phyloP scores from a whole-genome alignment of 2,113 vertebrate species.

The Ageneiosus marmoratus region DNA sequence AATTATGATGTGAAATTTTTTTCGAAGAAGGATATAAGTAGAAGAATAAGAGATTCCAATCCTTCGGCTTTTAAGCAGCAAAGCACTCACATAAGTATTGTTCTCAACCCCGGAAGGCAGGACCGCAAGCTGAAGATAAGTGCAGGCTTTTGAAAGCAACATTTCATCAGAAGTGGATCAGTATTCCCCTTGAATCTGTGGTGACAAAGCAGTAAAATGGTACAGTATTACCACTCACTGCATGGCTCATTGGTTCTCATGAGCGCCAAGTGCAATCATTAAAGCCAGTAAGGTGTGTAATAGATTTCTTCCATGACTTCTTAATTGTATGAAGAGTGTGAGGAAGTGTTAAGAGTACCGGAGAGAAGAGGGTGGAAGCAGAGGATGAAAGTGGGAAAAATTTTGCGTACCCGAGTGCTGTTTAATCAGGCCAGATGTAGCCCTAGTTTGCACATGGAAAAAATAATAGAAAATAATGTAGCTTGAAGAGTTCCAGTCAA shows the following conservation, averaged over 20 bases:
- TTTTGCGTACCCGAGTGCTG: conserved; percentile 6
- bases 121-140: conserved; percentile 8
- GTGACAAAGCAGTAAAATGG: conserved; percentile 63
- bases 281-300: conserved; percentile 80
- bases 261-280: conserved; percentile 75
- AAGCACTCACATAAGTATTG: conserved; percentile 12
- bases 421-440: conserved; percentile 55
- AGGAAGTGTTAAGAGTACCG: conserved; percentile 27
- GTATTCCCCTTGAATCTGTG: conserved; percentile 66
- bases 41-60: conserved; percentile 10
- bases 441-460: neutral
- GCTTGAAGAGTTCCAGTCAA: conserved; percentile 7
- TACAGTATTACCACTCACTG: conserved; percentile 70
- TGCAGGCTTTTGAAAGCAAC: conserved; percentile 39
- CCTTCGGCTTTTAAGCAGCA: conserved; percentile 18
- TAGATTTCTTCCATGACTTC: conserved; percentile 74
- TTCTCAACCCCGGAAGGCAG: conserved; percentile 17
- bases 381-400: neutral
- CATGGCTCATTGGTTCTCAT: conserved; percentile 74
- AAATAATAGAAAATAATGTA: conserved; percentile 1
- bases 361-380: neutral
- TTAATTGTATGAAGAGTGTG: conserved; percentile 67
- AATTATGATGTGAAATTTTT: neutral
- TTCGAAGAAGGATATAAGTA: neutral
- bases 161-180: conserved; percentile 57